Base-by-base conservation (phyloP, 2,888 invertebrate species). In the Ectropis crepuscularia region DNA sequence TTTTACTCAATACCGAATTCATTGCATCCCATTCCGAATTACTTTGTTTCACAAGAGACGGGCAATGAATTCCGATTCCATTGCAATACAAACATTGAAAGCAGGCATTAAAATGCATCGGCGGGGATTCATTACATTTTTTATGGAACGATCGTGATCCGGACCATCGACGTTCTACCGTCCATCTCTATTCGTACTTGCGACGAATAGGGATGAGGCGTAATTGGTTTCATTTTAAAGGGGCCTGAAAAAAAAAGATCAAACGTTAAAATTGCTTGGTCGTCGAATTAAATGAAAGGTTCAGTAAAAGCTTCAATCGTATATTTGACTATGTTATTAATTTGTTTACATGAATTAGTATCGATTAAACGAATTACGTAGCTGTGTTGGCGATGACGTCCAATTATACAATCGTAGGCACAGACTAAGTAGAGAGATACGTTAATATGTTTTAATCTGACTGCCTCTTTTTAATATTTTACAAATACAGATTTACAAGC, bases 91-190 rank as follows among this genome's bases (percentile, higher is more conserved):
- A 67, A 54, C 67, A 63, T 60, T 61, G 66, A 64, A 67, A 69
- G 58, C 65, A 47, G 63, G 53, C 67, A 73, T 70, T 74, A 74
- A 74, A 73, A 73, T 73, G 72, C 73, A 72, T 73, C 69, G 66
- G 57, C 60, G 53, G 51, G 64, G 67, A 69, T 67, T 71, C 68
- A 69, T 70, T 71, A 69, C 67, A 59, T 63, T 70, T 55, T 73
- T 72, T 70, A 72, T 68, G 60, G 54, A 62, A 54, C 61, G 64
- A 45, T 70, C 70, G 72, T 70, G 69, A 66, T 67, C 58, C 53
- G 54, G 55, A 57, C 62, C 53, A 61, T 64, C 64, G 57, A 63
- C 55, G 62, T 59, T 65, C 49, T 51, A 61, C 55, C 61, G 65
- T 58, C 63, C 64, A 62, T 67, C 67, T 60, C 54, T 55, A 63